Percentiles rank a stretch among this genome's conserved stretches.
Evolutionary conservation across 2,888 invertebrate genomes (phyloP).

Genomic region (Cactoblastis cactorum): DNA sequence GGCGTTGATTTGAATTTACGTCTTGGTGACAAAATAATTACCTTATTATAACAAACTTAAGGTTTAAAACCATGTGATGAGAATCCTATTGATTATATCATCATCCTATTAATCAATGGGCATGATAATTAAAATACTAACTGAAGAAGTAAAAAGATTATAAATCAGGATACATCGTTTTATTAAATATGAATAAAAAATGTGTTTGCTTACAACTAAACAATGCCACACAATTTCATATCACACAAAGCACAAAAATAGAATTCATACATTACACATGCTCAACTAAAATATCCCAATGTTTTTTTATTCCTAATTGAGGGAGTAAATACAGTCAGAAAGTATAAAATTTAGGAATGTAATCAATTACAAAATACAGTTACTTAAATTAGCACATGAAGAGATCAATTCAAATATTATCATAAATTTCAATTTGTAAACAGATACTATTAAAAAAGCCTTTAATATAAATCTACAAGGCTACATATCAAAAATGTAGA

Average conservation of each 20-base stretch:
- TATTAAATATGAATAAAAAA: constrained; percentile 50
- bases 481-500: neutral
- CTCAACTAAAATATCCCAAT: constrained; percentile 1
- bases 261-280: constrained; percentile 9
- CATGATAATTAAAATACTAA: neutral
- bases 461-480: neutral
- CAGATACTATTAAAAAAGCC: neutral
- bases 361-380: constrained; percentile 15
- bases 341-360: constrained; percentile 27
- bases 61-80: neutral
- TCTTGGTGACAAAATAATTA: no score
- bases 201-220: constrained; percentile 40
- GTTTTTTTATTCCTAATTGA: neutral
- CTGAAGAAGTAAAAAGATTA: neutral
- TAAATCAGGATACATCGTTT: constrained; percentile 29
- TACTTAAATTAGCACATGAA: constrained; percentile 33
- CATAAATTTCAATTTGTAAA: neutral
- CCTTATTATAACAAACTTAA: no score
- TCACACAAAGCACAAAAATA: constrained; percentile 26
- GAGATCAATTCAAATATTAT: constrained; percentile 38
- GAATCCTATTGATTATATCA: no score
- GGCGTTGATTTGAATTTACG: no score
- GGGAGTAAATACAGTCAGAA: neutral
- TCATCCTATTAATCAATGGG: neutral
- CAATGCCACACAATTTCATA: constrained; percentile 34